A percentile compares a stretch with the other conserved stretches of the same genome.
Conservation (phyloP, 2,113 vertebrate genomes). For the Oxyruncus cristatus region DNA sequence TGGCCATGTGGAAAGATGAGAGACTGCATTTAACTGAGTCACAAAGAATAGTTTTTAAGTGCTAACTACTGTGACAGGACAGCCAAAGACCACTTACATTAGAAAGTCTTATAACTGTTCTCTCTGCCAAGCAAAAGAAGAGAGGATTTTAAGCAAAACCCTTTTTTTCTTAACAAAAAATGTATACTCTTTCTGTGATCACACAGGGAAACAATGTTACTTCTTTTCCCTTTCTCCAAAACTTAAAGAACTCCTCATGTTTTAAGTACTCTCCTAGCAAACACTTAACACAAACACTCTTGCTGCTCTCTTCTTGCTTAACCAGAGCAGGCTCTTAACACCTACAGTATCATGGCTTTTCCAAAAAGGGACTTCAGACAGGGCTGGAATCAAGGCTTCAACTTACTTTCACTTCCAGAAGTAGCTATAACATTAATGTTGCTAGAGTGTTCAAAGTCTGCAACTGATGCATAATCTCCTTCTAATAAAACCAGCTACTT, state of each 20-base stretch:
- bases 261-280: neutral
- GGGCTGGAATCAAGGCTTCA: neutral
- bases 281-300: neutral
- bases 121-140: neutral
- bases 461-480: neutral
- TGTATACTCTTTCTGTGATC: neutral
- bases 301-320: neutral
- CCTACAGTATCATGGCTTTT: neutral
- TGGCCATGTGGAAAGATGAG: neutral
- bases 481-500: neutral
- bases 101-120: neutral
- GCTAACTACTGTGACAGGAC: neutral
- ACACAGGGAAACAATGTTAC: neutral
- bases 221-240: neutral
- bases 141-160: neutral
- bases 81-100: neutral
- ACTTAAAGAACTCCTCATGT: neutral
- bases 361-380: neutral
- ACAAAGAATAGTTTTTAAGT: neutral
- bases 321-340: neutral
- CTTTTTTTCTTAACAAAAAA: neutral
- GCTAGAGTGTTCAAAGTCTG: neutral
- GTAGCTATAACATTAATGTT: neutral
- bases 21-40: neutral
- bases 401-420: neutral